A percentile compares a stretch with the other conserved stretches of the same genome.
These are phyloP conservation scores for Petrolisthes cinctipes DNA, from an alignment of 2,888 invertebrate species.

Conservation along the genomic window DNA sequence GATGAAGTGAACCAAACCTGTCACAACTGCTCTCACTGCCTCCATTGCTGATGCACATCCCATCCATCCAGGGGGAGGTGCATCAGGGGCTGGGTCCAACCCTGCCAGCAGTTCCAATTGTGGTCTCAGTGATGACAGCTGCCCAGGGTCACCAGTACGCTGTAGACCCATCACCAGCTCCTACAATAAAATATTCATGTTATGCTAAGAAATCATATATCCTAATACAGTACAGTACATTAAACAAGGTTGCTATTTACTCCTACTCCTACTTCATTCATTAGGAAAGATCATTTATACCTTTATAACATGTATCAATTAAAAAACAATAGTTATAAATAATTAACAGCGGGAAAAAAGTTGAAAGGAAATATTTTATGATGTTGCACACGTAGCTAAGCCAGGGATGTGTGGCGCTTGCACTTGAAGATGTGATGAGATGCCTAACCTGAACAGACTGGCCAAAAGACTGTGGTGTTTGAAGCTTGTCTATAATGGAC, in stretches of 20 bases:
- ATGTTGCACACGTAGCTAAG: too few relatives aligned
- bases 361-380: too few relatives aligned
- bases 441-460: slow-evolving; percentile 80
- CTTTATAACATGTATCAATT: too few relatives aligned
- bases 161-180: slow-evolving; percentile 92
- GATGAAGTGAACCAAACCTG: slow-evolving; percentile 83
- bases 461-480: slow-evolving; percentile 92
- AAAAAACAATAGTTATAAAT: too few relatives aligned
- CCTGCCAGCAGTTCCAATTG: slow-evolving; percentile 87
- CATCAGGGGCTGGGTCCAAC: slow-evolving; percentile 78
- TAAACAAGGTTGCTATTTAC: too few relatives aligned
- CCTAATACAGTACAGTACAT: too few relatives aligned
- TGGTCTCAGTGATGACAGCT: slow-evolving; percentile 81
- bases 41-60: slow-evolving; percentile 79
- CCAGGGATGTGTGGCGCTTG: background rate
- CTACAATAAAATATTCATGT: slow-evolving; percentile 53
- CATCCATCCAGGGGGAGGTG: slow-evolving; percentile 73
- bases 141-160: slow-evolving; percentile 87
- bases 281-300: too few relatives aligned
- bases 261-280: too few relatives aligned
- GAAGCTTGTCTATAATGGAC: slow-evolving; percentile 88
- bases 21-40: slow-evolving; percentile 79
- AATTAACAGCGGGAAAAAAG: too few relatives aligned
- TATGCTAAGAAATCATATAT: too few relatives aligned
- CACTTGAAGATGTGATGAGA: background rate